Conservation (phyloP, 2,113 vertebrate species). For the Chamaea fasciata region DNA sequence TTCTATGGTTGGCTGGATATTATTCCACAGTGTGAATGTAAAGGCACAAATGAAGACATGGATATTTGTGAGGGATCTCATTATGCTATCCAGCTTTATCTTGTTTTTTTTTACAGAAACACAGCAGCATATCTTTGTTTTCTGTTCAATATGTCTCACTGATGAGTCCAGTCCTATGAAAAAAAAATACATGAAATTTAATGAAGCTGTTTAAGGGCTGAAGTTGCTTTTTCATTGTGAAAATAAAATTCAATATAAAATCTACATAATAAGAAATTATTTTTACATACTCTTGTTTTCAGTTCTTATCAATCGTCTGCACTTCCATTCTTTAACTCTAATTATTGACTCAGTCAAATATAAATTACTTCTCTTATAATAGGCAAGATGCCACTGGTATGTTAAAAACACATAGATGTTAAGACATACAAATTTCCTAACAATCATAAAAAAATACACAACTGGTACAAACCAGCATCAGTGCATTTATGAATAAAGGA, state of each 20-base stretch:
- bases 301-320: not conserved
- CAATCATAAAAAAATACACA: not conserved
- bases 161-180: not conserved
- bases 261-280: not conserved
- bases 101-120: not conserved
- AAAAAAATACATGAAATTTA: not conserved
- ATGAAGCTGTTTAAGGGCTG: not conserved
- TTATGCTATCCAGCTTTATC: not conserved
- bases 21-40: not conserved
- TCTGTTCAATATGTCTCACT: not conserved
- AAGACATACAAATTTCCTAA: not conserved
- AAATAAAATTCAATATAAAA: not conserved
- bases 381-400: not conserved
- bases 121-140: not conserved
- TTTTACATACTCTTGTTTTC: not conserved
- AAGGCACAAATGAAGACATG: not conserved
- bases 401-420: not conserved
- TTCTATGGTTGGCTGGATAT: conserved; percentile 3
- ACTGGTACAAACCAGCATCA: rapidly evolving
- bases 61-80: not conserved
- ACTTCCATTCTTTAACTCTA: not conserved
- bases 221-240: not conserved
- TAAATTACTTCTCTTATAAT: not conserved
- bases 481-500: not conserved
- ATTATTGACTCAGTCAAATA: not conserved